Conservation (phyloP, 2,888 invertebrate genomes). For the Carterocephalus palaemon region DNA sequence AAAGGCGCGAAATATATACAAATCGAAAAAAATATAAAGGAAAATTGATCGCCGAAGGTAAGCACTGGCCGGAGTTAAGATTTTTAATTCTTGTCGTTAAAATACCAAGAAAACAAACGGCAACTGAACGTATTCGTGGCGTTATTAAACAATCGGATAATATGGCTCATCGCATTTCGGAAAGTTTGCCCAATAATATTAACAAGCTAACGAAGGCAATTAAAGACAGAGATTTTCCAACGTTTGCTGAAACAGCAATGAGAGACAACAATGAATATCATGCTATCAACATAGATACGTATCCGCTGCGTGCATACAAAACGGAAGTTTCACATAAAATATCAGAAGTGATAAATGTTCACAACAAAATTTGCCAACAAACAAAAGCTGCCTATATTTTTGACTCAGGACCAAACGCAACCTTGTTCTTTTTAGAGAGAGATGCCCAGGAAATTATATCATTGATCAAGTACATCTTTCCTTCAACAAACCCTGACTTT, state of each 20-base stretch:
- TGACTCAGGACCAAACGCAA: slow-evolving; percentile 14
- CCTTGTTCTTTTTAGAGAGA: slow-evolving; percentile 12
- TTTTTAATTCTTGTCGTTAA: slow-evolving; percentile 3
- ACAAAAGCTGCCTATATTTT: slow-evolving; percentile 4
- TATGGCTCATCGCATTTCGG: not conserved
- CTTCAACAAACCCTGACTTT: slow-evolving; percentile 7
- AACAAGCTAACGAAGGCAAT: not conserved
- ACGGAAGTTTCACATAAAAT: slow-evolving; percentile 1
- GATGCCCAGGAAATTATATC: slow-evolving; percentile 10
- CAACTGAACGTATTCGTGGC: not conserved
- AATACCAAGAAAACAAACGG: not conserved
- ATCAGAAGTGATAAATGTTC: not conserved
- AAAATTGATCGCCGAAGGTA: slow-evolving; percentile 9
- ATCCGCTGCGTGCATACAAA: slow-evolving; percentile 1
- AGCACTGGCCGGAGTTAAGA: slow-evolving; percentile 13
- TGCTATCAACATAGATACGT: not conserved
- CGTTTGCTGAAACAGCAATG: slow-evolving; percentile 10
- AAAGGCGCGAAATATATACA: not conserved
- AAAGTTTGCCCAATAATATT: not conserved
- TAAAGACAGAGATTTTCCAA: slow-evolving; percentile 4
- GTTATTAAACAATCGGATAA: not conserved
- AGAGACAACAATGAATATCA: slow-evolving; percentile 14
- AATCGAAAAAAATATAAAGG: slow-evolving; percentile 7
- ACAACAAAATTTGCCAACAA: slow-evolving; percentile 1
- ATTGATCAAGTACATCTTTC: slow-evolving; percentile 9